phyloP scores from a whole-genome alignment of 2,113 vertebrate species.

The Elanus axillaris region DNA sequence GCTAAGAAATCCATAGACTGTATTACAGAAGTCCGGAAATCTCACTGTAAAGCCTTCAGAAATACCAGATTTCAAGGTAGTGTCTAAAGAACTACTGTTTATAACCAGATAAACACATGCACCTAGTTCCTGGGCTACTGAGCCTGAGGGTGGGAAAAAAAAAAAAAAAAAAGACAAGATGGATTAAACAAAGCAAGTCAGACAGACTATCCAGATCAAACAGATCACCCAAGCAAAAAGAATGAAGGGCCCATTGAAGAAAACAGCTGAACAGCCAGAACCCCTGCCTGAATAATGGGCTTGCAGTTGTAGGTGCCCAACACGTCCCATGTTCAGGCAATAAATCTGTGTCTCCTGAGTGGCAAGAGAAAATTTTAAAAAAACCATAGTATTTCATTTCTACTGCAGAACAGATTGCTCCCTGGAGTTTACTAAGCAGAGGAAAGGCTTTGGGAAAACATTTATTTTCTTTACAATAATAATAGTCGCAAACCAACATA shows the following conservation, averaged over 20 bases:
- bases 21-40: too few species aligned
- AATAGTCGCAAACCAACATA: neutral
- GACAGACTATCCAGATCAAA: constrained; percentile 46
- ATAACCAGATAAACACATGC: too few species aligned
- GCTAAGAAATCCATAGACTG: too few species aligned
- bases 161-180: neutral
- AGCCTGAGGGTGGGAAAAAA: too few species aligned
- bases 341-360: neutral
- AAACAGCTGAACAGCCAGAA: neutral
- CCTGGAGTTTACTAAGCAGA: neutral
- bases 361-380: neutral
- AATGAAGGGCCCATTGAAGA: neutral
- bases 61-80: too few species aligned
- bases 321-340: neutral
- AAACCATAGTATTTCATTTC: neutral
- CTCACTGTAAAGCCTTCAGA: too few species aligned
- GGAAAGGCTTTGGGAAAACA: neutral
- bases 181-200: constrained; percentile 29
- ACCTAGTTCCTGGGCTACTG: too few species aligned
- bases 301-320: neutral
- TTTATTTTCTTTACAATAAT: neutral
- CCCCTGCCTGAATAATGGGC: neutral
- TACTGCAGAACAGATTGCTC: neutral
- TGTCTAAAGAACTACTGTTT: too few species aligned
- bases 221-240: constrained; percentile 27